phyloP scores from a whole-genome alignment of 2,888 invertebrate genomes.

The Agapostemon virescens region DNA sequence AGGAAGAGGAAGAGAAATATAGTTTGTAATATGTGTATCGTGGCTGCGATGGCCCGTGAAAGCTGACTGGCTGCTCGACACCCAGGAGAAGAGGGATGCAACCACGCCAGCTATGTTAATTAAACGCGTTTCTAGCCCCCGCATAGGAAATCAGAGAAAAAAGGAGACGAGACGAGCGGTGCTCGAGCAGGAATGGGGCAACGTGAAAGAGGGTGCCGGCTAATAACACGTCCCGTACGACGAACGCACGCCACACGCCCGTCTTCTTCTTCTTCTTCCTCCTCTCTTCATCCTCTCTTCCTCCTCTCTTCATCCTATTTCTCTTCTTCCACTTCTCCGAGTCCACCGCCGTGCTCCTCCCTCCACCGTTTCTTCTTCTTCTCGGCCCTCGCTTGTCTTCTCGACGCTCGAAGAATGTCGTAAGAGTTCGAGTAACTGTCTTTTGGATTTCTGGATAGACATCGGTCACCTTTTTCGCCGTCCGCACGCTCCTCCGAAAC shows the following conservation, averaged over 20 bases:
- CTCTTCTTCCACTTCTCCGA: conserved; percentile 27
- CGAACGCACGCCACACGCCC: conserved; percentile 76
- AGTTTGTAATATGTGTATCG: conserved; percentile 64
- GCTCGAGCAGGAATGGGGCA: conserved; percentile 55
- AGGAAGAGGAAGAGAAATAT: conserved; percentile 38
- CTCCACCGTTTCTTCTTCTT: conserved; percentile 24
- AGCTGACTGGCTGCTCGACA: conserved; percentile 69
- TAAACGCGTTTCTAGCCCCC: conserved; percentile 78
- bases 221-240: conserved; percentile 79
- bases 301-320: too few relatives aligned
- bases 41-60: conserved; percentile 75
- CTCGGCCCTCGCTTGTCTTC: conserved; percentile 31
- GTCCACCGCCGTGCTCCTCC: conserved; percentile 21
- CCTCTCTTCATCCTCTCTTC: conserved; percentile 50
- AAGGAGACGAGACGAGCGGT: conserved; percentile 59
- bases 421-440: conserved; percentile 24
- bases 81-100: conserved; percentile 73
- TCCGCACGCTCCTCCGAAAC: neutral
- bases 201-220: conserved; percentile 67
- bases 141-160: conserved; percentile 70
- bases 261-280: conserved; percentile 65
- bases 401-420: conserved; percentile 31
- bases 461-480: neutral
- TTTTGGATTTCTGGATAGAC: conserved; percentile 20
- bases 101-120: conserved; percentile 78